Evolutionary conservation across 2,113 vertebrate species (phyloP).

Genomic region (Manacus vitellinus): DNA sequence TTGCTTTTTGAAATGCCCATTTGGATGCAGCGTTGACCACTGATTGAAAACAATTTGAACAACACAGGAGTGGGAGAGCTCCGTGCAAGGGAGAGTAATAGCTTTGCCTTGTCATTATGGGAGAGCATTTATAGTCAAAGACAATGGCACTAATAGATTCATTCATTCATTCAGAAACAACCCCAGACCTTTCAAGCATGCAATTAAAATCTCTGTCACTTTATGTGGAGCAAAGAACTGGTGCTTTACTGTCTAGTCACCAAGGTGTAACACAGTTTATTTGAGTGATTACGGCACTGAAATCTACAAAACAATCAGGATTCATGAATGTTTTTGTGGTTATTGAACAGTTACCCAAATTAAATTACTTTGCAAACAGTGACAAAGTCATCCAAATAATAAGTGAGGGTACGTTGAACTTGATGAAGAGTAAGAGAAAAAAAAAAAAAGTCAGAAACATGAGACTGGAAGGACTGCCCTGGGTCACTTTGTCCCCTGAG

Average conservation of each 20-base stretch:
- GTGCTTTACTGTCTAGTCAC: constrained; percentile 40
- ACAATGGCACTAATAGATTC: constrained; percentile 57
- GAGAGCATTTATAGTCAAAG: constrained; percentile 24
- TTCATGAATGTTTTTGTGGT: constrained; percentile 18
- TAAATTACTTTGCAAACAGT: constrained; percentile 18
- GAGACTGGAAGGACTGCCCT: neutral
- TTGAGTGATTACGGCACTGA: constrained; percentile 43
- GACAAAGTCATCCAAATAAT: constrained; percentile 9
- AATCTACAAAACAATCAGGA: constrained; percentile 48
- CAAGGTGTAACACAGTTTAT: neutral
- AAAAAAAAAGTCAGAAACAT: neutral
- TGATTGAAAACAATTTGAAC: constrained; percentile 47
- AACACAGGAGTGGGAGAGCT: neutral
- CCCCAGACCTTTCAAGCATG: constrained; percentile 37
- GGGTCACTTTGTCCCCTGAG: neutral
- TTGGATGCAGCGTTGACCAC: constrained; percentile 28
- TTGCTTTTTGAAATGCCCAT: constrained; percentile 24
- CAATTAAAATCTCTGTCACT: constrained; percentile 69
- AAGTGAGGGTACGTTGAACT: neutral
- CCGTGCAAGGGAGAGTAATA: constrained; percentile 11
- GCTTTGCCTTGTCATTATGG: constrained; percentile 36
- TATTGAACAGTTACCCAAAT: neutral
- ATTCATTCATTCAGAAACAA: constrained; percentile 55
- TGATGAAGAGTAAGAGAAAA: neutral
- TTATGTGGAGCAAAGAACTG: constrained; percentile 11